Base-by-base conservation (phyloP, 2,113 vertebrate genomes). In the Ursus arctos region DNA sequence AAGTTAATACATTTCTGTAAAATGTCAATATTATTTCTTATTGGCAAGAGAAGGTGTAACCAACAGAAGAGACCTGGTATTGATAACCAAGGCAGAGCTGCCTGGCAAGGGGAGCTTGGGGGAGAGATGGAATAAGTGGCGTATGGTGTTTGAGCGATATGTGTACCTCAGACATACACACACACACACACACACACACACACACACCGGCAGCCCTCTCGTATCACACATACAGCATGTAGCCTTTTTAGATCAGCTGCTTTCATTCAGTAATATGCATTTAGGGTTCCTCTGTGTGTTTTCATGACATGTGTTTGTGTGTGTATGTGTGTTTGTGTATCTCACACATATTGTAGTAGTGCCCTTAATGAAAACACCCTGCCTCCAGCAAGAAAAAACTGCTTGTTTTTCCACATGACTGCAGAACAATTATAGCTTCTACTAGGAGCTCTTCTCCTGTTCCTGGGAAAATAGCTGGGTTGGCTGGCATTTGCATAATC, bases 401-500 rank as follows among this genome's bases (percentile, higher is more conserved):
- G 84, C 97, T 99, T 98, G 97, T 98, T 99, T 99, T 99, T 99
- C 98, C 98, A 99, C 99, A 98, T 99, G 99, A 98, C 84, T 98
- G 98, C 96, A 90, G 96, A 99, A 99, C 99, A 99, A 99, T 99
- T 76, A 94, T 88, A 97, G 90, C 98, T 98, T 99, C 98, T 98
- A 98, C 97, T 96, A 87, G 98, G 95, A 98, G 94, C 97, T 96
- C 98, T 98, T 98, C 98, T 98, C 98, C 98, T 97, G 85, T 99
- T 99, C 99, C 99, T 99, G 99, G 99, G 99, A 99, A 99, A 99
- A 98, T 98, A 98, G 98, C 98, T 89, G 92, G 98, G 98, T 98
- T 96, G 92, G 90, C 98, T 97, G 82, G 4, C 67, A 99, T 99
- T 99, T 99, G 99, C 99, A 99, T 99, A 99, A 99, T 99, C 99